Percentiles rank a stretch among this genome's conserved stretches.
Evolutionary conservation across 2,797 vertebrate genomes (phyloP).

Genomic region (Pipistrellus kuhlii): DNA sequence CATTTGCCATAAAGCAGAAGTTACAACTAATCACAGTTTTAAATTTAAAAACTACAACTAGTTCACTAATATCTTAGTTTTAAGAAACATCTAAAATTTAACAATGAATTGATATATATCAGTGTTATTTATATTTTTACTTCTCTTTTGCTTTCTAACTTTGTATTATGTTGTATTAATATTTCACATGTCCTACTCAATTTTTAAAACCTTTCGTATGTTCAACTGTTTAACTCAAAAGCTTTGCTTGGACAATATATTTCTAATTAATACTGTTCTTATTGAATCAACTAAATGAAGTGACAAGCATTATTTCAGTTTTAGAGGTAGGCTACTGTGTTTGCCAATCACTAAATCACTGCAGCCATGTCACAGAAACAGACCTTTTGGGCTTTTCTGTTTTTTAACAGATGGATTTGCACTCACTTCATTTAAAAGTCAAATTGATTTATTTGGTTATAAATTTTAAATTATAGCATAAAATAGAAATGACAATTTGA

Average conservation of each 20-base stretch:
- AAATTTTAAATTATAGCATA: constrained; percentile 1
- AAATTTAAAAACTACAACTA: not conserved
- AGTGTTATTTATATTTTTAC: not conserved
- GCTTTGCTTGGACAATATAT: not conserved
- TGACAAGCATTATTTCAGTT: not conserved
- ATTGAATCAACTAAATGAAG: not conserved
- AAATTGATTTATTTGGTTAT: not conserved
- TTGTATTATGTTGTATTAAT: not conserved
- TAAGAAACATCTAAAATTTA: not conserved
- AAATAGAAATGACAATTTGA: not conserved
- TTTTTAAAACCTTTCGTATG: not conserved
- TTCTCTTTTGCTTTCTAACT: not conserved
- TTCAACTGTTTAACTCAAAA: constrained; percentile 16
- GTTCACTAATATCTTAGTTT: not conserved
- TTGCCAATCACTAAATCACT: not conserved
- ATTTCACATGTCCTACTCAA: not conserved
- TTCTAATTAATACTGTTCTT: not conserved
- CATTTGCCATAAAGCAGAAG: not conserved
- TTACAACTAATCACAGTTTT: not conserved
- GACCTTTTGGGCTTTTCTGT: not conserved
- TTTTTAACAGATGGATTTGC: not conserved
- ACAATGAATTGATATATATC: not conserved
- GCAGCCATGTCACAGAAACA: not conserved
- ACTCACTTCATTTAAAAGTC: not conserved
- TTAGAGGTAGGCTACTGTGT: not conserved